phyloP scores from a whole-genome alignment of 2,113 vertebrate species.

The Papio anubis region DNA sequence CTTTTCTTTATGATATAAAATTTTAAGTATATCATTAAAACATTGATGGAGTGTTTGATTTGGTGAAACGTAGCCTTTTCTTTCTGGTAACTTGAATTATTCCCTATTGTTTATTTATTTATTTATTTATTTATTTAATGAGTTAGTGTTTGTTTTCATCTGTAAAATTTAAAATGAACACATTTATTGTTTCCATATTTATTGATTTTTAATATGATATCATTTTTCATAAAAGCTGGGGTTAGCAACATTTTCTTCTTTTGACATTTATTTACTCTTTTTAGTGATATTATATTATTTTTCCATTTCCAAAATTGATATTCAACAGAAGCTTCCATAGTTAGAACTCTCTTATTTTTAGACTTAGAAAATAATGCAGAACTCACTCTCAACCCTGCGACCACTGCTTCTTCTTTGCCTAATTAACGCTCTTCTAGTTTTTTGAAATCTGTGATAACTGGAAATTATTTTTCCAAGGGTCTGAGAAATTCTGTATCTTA shows the following conservation, averaged over 20 bases:
- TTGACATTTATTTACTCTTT: neutral
- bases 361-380: neutral
- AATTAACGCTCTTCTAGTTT: neutral
- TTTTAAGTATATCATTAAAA: neutral
- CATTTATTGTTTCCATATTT: neutral
- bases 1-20: neutral
- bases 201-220: neutral
- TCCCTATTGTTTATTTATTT: neutral
- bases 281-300: neutral
- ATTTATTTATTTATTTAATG: neutral
- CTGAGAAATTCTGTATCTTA: neutral
- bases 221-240: neutral
- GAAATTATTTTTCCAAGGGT: neutral
- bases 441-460: neutral
- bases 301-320: neutral
- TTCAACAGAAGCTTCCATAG: neutral
- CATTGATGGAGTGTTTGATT: neutral
- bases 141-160: neutral
- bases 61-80: neutral
- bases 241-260: neutral
- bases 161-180: neutral
- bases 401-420: neutral
- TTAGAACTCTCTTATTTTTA: neutral
- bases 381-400: rapidly evolving
- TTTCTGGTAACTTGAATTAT: neutral